phyloP scores from a whole-genome alignment of 2,888 invertebrate genomes.

The Notodonta dromedarius region DNA sequence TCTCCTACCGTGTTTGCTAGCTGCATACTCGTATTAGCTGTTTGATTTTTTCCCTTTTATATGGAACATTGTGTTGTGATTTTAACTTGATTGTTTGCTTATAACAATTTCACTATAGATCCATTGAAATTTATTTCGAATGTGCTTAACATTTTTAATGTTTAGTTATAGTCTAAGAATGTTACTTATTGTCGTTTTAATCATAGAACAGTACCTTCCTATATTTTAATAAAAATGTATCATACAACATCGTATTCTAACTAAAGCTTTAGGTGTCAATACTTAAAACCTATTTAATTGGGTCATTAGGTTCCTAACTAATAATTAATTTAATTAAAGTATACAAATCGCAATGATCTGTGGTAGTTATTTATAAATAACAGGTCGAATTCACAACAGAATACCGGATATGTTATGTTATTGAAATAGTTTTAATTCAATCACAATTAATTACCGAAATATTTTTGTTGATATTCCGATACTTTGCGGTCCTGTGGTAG shows the following conservation, averaged over 20 bases:
- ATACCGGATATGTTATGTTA: neutral
- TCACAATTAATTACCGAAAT: constrained; percentile 7
- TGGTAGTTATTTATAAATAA: no score
- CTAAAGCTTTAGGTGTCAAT: no score
- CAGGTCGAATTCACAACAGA: neutral
- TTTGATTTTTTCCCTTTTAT: constrained; percentile 33
- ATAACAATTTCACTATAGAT: neutral
- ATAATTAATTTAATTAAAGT: no score
- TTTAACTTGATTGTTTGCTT: neutral
- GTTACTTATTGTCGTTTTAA: neutral
- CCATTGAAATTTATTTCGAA: no score
- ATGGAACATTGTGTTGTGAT: constrained; percentile 14
- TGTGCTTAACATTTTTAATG: neutral
- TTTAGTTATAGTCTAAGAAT: neutral
- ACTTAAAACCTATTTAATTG: no score
- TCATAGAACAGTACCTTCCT: no score
- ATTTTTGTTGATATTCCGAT: constrained; percentile 26
- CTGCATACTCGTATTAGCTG: constrained; percentile 32
- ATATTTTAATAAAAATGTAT: no score
- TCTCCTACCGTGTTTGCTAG: constrained; percentile 33
- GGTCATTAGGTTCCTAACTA: no score
- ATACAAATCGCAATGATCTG: no score
- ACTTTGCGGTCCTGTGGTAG: constrained; percentile 11
- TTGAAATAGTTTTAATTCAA: neutral
- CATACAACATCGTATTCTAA: no score